Percentiles rank a stretch among this genome's conserved stretches.
phyloP scores from a whole-genome alignment of 2,797 vertebrate genomes.

The Discoglossus pictus region DNA sequence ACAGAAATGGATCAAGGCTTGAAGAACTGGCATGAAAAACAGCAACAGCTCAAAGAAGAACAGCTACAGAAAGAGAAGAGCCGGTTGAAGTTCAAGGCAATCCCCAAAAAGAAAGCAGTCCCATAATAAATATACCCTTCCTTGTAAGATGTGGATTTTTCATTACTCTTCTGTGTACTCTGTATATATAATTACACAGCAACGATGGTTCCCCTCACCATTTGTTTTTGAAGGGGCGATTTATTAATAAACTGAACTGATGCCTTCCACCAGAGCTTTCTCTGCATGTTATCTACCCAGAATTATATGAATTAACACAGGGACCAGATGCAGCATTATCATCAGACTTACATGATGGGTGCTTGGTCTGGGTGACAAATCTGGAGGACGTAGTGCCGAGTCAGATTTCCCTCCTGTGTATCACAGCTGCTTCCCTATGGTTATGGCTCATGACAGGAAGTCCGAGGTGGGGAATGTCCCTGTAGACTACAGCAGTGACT shows the following conservation, averaged over 20 bases:
- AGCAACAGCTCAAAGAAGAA: conserved; percentile 48
- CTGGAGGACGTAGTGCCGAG: neutral
- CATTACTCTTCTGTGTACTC: too few species aligned
- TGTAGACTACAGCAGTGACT: neutral
- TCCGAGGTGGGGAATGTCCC: conserved; percentile 6
- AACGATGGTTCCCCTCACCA: too few species aligned
- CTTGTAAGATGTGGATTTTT: too few species aligned
- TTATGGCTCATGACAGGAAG: conserved; percentile 1
- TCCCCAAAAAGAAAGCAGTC: conserved; percentile 2
- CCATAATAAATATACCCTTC: conserved; percentile 41
- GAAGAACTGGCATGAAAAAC: conserved; percentile 55
- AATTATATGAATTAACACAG: neutral
- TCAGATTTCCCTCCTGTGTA: conserved; percentile 5
- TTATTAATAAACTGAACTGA: too few species aligned
- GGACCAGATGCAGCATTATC: neutral
- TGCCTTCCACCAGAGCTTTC: too few species aligned
- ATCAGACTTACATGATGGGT: conserved; percentile 1
- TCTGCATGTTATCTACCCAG: too few species aligned
- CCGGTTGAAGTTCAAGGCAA: conserved; percentile 56
- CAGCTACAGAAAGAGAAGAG: conserved; percentile 50
- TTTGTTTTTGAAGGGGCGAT: too few species aligned
- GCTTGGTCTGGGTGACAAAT: neutral
- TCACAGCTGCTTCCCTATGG: conserved; percentile 5
- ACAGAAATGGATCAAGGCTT: conserved; percentile 63
- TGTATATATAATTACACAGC: too few species aligned